Evolutionary conservation across 2,888 invertebrate genomes (phyloP).

Genomic region (Coleophora flavipennella): DNA sequence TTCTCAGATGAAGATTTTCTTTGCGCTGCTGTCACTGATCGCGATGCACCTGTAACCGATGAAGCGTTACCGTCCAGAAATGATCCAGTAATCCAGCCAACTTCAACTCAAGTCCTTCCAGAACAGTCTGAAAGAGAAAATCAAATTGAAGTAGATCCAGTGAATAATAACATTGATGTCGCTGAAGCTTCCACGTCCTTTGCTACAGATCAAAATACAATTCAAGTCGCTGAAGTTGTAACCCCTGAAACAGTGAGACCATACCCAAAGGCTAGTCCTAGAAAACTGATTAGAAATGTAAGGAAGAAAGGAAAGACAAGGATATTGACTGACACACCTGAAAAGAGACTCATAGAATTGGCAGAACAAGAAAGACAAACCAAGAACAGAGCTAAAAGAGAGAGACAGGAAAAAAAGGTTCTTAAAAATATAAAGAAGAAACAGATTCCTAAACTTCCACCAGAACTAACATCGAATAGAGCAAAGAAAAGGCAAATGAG

Average conservation of each 20-base stretch:
- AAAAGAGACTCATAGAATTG: no score
- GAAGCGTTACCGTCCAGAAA: no score
- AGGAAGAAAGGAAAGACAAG: conserved; percentile 4
- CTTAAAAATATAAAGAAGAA: no score
- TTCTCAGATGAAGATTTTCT: conserved; percentile 17
- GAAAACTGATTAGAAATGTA: conserved; percentile 1
- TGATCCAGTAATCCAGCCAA: no score
- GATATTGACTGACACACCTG: conserved; percentile 3
- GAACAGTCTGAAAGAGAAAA: not conserved
- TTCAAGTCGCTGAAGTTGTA: no score
- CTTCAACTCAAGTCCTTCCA: not conserved
- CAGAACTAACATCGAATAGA: no score
- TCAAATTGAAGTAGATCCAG: not conserved
- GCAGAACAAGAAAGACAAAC: no score
- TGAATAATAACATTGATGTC: not conserved
- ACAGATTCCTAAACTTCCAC: no score
- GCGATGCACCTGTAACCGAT: no score
- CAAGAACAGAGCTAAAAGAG: not conserved
- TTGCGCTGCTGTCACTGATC: conserved; percentile 16
- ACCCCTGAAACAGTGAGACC: conserved; percentile 3
- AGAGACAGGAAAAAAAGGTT: no score
- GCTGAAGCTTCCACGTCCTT: not conserved
- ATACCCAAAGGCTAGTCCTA: conserved; percentile 7
- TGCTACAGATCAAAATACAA: no score
- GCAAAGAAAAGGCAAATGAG: no score